A percentile compares a stretch with the other conserved stretches of the same genome.
Evolutionary conservation across 2,113 vertebrate species (phyloP).

Genomic region (Callithrix jacchus): DNA sequence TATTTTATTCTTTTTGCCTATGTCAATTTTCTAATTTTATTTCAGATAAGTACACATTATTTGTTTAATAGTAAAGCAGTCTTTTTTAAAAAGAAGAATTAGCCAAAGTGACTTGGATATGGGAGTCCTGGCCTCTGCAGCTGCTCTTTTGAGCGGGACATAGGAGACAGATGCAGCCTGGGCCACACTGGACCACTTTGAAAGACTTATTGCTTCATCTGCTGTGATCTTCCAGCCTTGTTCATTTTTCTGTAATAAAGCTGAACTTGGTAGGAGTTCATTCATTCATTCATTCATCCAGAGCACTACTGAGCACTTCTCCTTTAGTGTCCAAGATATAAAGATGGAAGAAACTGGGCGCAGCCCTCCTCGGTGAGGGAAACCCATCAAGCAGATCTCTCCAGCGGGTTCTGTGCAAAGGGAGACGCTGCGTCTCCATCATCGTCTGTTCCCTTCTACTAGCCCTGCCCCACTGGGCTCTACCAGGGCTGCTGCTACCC

Average conservation of each 20-base stretch:
- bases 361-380: neutral
- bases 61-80: neutral
- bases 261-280: too few relatives aligned
- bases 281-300: neutral
- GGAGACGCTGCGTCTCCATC: fast-evolving
- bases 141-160: fast-evolving
- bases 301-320: neutral
- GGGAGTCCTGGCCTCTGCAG: neutral
- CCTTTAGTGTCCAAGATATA: neutral
- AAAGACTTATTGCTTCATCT: neutral
- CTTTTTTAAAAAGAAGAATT: neutral
- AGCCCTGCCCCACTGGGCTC: fast-evolving
- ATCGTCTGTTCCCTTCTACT: too few relatives aligned
- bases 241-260: too few relatives aligned
- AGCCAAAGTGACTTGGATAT: too few relatives aligned
- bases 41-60: neutral
- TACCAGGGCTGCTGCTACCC: neutral
- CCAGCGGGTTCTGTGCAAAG: too few relatives aligned
- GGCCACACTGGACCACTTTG: too few relatives aligned
- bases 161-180: too few relatives aligned
- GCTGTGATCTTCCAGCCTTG: neutral
- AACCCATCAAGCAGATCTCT: neutral
- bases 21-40: neutral
- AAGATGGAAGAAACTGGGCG: neutral
- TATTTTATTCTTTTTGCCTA: neutral